phyloP scores from a whole-genome alignment of 2,888 invertebrate species.

The Sympetrum striolatum region DNA sequence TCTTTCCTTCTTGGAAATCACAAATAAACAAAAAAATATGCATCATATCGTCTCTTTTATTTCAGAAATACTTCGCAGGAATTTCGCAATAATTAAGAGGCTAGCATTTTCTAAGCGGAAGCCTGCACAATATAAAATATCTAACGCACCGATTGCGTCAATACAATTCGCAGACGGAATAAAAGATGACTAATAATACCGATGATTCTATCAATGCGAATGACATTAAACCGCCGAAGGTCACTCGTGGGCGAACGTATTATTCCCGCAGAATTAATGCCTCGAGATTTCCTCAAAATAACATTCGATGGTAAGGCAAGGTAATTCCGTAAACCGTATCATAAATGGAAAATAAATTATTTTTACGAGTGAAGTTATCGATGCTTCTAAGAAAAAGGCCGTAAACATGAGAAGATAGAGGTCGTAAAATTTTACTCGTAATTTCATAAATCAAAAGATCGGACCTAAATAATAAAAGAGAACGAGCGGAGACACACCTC shows the following conservation, averaged over 20 bases:
- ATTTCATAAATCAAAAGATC: constrained; percentile 36
- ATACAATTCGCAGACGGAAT: background rate
- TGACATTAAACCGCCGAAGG: background rate
- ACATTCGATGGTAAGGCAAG: background rate
- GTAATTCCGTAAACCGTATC: background rate
- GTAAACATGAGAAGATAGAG: constrained; percentile 15
- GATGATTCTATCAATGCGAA: background rate
- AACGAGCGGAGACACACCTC: background rate
- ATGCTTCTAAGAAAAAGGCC: constrained; percentile 17
- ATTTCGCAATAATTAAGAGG: no score
- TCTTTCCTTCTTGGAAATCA: no score
- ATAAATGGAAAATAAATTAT: constrained; percentile 28
- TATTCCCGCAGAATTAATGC: background rate
- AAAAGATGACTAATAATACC: background rate
- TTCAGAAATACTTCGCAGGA: no score
- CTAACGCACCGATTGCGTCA: no score
- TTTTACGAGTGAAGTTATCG: constrained; percentile 20
- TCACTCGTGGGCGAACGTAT: background rate
- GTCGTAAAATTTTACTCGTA: background rate
- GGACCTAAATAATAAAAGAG: background rate
- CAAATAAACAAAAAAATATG: no score
- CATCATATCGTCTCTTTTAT: no score
- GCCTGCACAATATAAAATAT: no score
- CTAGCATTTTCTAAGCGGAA: no score
- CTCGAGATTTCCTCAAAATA: background rate